These are phyloP conservation scores for Pollenia labialis DNA, from an alignment of 2,888 invertebrate species.

Conservation along the genomic window DNA sequence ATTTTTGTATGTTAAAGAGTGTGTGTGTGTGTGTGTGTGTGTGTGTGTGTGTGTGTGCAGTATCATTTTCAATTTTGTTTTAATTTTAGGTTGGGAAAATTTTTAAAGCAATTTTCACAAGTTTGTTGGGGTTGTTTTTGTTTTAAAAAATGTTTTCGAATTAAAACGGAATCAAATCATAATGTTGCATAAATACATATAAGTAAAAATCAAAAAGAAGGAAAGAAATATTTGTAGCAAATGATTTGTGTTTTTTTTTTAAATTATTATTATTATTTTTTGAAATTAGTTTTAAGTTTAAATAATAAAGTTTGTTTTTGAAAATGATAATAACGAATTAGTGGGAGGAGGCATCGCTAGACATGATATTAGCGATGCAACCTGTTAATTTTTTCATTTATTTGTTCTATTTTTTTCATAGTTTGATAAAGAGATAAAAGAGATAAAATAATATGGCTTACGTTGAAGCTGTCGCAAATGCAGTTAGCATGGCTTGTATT, in stretches of 20 bases:
- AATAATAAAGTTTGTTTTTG: constrained; percentile 53
- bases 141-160: constrained; percentile 71
- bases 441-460: constrained; percentile 85
- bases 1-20: constrained; percentile 54
- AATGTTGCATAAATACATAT: constrained; percentile 70
- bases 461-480: constrained; percentile 96
- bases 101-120: constrained; percentile 62
- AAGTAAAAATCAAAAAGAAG: constrained; percentile 78
- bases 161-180: constrained; percentile 75
- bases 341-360: constrained; percentile 64
- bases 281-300: constrained; percentile 63
- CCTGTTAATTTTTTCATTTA: constrained; percentile 27
- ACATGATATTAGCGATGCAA: constrained; percentile 52
- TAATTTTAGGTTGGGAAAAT: constrained; percentile 69
- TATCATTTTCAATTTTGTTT: not conserved
- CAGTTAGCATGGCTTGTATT: constrained; percentile 93
- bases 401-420: constrained; percentile 46
- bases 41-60: constrained; percentile 44
- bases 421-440: constrained; percentile 57
- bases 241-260: constrained; percentile 68
- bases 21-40: constrained; percentile 57
- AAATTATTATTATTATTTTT: not conserved
- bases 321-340: constrained; percentile 49
- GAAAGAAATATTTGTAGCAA: constrained; percentile 81
- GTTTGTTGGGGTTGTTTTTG: constrained; percentile 57